Evolutionary conservation across 1,140 invertebrate genomes (phyloP), one percentile per base, ranked within the genome.

Genomic region (Ctenoplectra terminalis): DNA sequence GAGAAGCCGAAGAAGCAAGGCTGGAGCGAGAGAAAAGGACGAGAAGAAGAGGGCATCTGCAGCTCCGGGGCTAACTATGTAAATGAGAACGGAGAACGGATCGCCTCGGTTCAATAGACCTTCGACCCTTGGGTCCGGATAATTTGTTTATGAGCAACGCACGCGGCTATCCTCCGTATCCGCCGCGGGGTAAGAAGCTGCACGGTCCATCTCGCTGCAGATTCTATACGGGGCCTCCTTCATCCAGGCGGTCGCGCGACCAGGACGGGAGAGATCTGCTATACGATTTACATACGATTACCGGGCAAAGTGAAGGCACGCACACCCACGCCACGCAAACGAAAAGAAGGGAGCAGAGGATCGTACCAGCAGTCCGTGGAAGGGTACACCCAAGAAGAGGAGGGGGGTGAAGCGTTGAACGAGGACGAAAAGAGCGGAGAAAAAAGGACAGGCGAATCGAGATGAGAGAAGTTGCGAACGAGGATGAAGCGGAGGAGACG

Each of bases 71-170:
- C 89, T 90, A 89, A 91, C 90, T 93, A 93, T 93, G 92, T 91
- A 93, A 93, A 93, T 93, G 92, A 93, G 91, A 90, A 88, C 86
- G 84, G 86, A 89, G 90, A 92, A 90, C 87, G 90, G 90, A 92
- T 92, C 90, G 90, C 88, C 90, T 93, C 92, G 91, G 92, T 94
- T 93, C 93, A 93, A 94, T 94, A 93, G 93, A 93, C 93, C 92
- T 93, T 93, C 93, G 92, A 94, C 93, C 93, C 90, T 91, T 93
- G 91, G 90, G 90, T 94, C 91, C 90, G 91, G 92, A 93, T 94
- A 94, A 94, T 94, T 94, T 94, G 92, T 94, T 94, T 94, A 94
- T 92, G 92, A 93, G 91, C 90, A 92, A 91, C 91, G 91, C 90
- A 92, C 90, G 92, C 89, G 90, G 88, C 88, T 90, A 90, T 91